Evolutionary conservation across 1,140 invertebrate species (phyloP), one percentile per base, ranked within the genome.

Genomic region (Drusus annulatus): DNA sequence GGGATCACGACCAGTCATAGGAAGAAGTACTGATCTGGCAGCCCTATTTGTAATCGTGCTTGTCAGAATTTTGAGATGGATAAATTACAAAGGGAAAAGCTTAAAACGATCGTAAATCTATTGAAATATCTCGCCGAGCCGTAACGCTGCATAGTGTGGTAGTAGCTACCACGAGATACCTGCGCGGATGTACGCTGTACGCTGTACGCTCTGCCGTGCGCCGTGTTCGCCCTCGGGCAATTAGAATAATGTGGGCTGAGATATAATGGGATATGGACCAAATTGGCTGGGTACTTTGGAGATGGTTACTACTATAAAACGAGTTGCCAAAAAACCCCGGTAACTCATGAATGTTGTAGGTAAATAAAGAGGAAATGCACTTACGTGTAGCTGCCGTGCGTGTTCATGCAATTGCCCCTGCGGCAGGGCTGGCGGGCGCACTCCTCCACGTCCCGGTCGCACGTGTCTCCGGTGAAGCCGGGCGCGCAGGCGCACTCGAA

Each of bases 381-480:
- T 95, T 91, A 96, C 93, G 95, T 95, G 90, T 97, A 97, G 58
- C 95, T 96, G 84, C 96, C 96, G 86, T 96, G 95, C 73, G 95
- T 96, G 87, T 98, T 97, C 85, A 93, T 92, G 87, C 96, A 97
- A 75, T 94, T 93, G 56, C 95, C 95, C 83, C 96, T 93, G 84
- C 92, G 91, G 89, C 96, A 97, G 4, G 95, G 94, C 63, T 94
- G 92, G 54, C 91, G 91, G 4, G 89, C 86, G 87, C 97, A 99
- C 87, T 99, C 97, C 87, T 97, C 92, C 56, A 98, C 95, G 89
- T 99, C 97, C 77, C 96, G 94, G 65, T 93, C 93, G 88, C 98
- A 99, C 69, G 94, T 94, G 31, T 91, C 87, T 81, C 97, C 97
- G 54, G 93, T 94, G 86, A 98, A 98, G 69, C 97, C 97, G 13